Conservation (phyloP, 2,797 vertebrate species). For the Tiaroga cobitis region DNA sequence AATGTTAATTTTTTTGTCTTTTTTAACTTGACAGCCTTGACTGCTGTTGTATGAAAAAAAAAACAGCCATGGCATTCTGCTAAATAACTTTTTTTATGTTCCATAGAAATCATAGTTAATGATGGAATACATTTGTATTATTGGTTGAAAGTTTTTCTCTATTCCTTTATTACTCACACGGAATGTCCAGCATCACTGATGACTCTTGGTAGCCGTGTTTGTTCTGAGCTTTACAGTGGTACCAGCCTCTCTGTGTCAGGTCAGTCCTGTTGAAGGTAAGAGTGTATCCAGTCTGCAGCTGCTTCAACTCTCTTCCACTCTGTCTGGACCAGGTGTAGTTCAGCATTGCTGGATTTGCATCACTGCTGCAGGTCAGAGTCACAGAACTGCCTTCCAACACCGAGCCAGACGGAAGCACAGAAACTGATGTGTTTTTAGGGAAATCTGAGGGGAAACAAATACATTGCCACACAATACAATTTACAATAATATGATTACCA, state of each 20-base stretch:
- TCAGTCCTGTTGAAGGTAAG: constrained; percentile 3
- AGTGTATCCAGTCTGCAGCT: constrained; percentile 1
- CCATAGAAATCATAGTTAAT: not conserved
- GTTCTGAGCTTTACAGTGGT: constrained; percentile 50
- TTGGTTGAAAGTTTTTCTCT: not conserved
- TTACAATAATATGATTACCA: not conserved
- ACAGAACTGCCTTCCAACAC: constrained; percentile 23
- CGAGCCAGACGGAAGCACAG: not conserved
- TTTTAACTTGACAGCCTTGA: not conserved
- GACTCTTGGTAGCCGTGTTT: constrained; percentile 8
- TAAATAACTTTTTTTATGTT: not conserved
- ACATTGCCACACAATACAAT: not conserved
- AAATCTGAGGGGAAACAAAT: not conserved
- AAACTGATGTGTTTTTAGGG: constrained; percentile 3
- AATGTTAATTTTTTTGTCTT: no score
- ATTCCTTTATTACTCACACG: constrained; percentile 24
- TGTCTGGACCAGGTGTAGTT: constrained; percentile 42
- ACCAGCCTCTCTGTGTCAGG: constrained; percentile 22
- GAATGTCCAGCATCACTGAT: constrained; percentile 38
- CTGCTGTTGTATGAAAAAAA: no score
- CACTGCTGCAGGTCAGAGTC: constrained; percentile 35
- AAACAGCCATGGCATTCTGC: not conserved
- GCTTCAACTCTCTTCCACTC: constrained; percentile 19
- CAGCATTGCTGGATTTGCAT: constrained; percentile 10
- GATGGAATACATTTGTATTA: not conserved